These are phyloP conservation scores for Aurelia sp. DNA, from an alignment of 30 jellyfish, hydroid and myxozoan genomes.

Conservation along the genomic window DNA sequence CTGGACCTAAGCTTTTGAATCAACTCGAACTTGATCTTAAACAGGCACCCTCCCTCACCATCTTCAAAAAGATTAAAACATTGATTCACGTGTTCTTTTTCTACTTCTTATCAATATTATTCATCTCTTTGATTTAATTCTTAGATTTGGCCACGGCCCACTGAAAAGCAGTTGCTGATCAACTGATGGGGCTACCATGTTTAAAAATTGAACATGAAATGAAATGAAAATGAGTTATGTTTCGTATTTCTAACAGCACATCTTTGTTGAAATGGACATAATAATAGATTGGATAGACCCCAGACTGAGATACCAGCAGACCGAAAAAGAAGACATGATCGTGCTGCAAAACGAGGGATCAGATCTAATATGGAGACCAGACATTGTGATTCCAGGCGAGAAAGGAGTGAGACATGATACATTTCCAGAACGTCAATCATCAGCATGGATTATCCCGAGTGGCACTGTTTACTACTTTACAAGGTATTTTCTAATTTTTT, in stretches of 20 bases:
- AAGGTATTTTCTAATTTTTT: not conserved
- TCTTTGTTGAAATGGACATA: conserved; percentile 26
- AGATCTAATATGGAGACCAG: conserved; percentile 61
- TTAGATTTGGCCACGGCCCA: too few species aligned
- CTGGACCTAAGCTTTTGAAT: too few species aligned
- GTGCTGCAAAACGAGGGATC: conserved; percentile 5
- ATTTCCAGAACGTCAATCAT: conserved; percentile 31
- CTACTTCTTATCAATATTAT: too few species aligned
- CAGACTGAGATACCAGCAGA: conserved; percentile 14
- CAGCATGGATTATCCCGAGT: conserved; percentile 47
- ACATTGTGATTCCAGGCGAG: conserved; percentile 29
- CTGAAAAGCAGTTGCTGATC: too few species aligned
- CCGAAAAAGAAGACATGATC: not conserved
- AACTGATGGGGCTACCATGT: too few species aligned
- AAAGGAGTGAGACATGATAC: conserved; percentile 33
- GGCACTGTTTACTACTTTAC: conserved; percentile 30
- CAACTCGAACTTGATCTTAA: too few species aligned
- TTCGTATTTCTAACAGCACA: conserved; percentile 7
- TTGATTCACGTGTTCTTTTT: too few species aligned
- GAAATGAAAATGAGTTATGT: too few species aligned
- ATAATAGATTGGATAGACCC: conserved; percentile 22
- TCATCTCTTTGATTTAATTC: too few species aligned
- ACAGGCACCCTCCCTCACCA: too few species aligned
- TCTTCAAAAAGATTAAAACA: too few species aligned
- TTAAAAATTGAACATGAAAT: too few species aligned